Evolutionary conservation across 2,888 invertebrate genomes (phyloP), one percentile per base, ranked within the genome.

Genomic region (Ochropacha duplaris): DNA sequence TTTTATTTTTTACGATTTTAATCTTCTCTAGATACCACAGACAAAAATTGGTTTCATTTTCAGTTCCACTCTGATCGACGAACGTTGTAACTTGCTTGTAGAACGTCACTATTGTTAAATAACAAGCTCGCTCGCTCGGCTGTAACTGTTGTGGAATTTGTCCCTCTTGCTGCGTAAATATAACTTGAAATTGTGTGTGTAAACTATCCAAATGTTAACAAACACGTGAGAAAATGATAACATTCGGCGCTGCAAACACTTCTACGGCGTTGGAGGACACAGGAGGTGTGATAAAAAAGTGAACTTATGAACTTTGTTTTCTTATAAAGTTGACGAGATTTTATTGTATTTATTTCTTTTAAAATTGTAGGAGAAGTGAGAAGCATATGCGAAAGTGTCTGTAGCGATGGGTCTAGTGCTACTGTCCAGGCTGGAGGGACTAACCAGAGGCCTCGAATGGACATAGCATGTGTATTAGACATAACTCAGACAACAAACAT

Each of bases 401-500:
- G 93, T 74, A 93, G 93, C 65, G 93, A 93, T 90, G 93, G 92
- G 12, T 93, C 93, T n/a, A 90, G 82, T 66, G 90, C 92, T 44
- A 93, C 93, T 6, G 89, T 93, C 36, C 92, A 92, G 69, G 78
- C 90, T 19, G 86, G 88, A 54, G 83, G 76, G 31, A 72, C 84
- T 1, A 90, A 86, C 68, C 87, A 86, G 62, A 81, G 95, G 68
- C 95, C 96, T 24, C 94, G 95, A 71, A 97, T 98, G 96, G 97
- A 98, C 85, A 96, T 98, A 63, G 98, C 96, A 55, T 97, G 97
- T 90, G 96, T 98, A 65, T 94, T 98, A 72, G 98, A 98, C 90
- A 86, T 96, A 60, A 95, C 94, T 72, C 95, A 96, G 81, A 93
- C 94, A 22, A 95, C 95, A 69, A 95, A 96, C 85, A 85, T 96